Evolutionary conservation across 1,140 invertebrate species (phyloP), one percentile per base, ranked within the genome.

Genomic region (Ephestia elutella): DNA sequence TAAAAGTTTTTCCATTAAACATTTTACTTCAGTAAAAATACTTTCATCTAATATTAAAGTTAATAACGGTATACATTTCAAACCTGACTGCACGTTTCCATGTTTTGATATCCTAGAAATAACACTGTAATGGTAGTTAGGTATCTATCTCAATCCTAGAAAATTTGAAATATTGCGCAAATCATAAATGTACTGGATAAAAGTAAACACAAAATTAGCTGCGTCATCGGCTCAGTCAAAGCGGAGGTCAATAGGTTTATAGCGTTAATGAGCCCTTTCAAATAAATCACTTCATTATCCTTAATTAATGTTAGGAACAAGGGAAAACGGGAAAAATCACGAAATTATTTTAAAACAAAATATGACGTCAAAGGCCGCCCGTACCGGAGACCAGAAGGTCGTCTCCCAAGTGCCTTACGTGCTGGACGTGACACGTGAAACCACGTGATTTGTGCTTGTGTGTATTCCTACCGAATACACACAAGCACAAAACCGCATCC

Each of bases 1-100:
- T 85, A 82, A 83, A 85, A 85, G 71, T 85, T 85, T 82, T 83
- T 79, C 78, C 74, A 85, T 85, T 82, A 80, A 78, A 82, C 70
- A 78, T 79, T 72, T 69, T 69, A 71, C 68, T 77, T 76, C 65
- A 68, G 72, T 73, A 75, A 75, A 77, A 82, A 80, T 71, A 59
- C 66, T 80, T 76, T 78, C 60, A 74, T 78, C 68, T 71, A 76
- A 71, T 67, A 68, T 74, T 71, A 66, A 80, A 75, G 62, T 75
- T 73, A 63, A 69, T 66, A 63, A 78, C 75, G 60, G 54, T 71
- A 64, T 70, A 70, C 70, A 66, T 74, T 76, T 77, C 66, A 58
- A 62, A 60, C 61, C 71, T 70, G 71, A 76, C 79, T 76, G 58
- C 60, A 54, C 11, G 1, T 32, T 32, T 32, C 8, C 11, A 32